Percentiles rank a stretch among this genome's conserved stretches.
phyloP scores from a whole-genome alignment of 1,140 invertebrate genomes.

The Sarcophaga peregrina region DNA sequence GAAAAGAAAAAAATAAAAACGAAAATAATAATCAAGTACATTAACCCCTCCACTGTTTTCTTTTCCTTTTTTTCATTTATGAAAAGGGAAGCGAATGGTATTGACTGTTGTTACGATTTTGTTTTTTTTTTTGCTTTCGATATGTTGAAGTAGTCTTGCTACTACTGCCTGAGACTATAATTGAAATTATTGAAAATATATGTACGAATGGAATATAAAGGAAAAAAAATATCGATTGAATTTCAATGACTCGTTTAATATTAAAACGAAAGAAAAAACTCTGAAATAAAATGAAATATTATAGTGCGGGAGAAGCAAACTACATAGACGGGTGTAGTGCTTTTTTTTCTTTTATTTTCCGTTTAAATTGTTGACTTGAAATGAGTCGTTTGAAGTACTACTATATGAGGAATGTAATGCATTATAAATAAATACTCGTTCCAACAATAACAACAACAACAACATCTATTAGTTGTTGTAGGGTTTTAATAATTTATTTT shows the following conservation, averaged over 20 bases:
- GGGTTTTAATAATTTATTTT: constrained; percentile 1
- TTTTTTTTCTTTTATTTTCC: too few relatives aligned
- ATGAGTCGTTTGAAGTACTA: background rate
- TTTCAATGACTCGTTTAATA: constrained; percentile 24
- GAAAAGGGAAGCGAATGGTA: too few relatives aligned
- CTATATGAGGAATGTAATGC: background rate
- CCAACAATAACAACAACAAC: too few relatives aligned
- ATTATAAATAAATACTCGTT: too few relatives aligned
- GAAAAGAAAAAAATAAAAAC: too few relatives aligned
- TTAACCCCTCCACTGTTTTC: constrained; percentile 11
- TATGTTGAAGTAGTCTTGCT: too few relatives aligned
- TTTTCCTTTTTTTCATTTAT: too few relatives aligned
- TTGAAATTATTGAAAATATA: background rate
- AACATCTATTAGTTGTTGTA: background rate
- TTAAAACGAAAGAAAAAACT: background rate
- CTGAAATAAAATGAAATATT: background rate
- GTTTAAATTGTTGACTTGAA: constrained; percentile 8
- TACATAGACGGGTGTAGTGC: background rate
- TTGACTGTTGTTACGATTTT: too few relatives aligned
- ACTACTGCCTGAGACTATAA: too few relatives aligned
- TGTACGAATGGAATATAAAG: background rate
- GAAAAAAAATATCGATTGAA: constrained; percentile 41
- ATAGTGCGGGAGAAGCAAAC: background rate
- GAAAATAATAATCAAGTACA: constrained; percentile 23
- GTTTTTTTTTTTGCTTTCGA: too few relatives aligned